Conservation (phyloP, 2,888 invertebrate genomes). For the Torymus tubicola region DNA sequence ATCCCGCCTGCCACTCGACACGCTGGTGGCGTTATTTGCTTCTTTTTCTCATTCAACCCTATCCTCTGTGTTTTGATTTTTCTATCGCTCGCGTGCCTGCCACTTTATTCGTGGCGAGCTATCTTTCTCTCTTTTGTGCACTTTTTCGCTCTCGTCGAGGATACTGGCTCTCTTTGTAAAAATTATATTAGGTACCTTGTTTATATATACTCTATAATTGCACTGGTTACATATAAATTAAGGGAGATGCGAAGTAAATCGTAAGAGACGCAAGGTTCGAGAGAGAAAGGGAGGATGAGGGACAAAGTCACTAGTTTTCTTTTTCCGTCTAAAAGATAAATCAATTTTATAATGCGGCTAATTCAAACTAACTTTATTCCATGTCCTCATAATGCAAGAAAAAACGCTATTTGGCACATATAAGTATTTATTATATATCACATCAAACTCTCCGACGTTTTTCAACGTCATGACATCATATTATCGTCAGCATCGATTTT, state of each 20-base stretch:
- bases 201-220: constrained; percentile 69
- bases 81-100: constrained; percentile 38
- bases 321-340: constrained; percentile 32
- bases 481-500: neutral
- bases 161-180: constrained; percentile 76
- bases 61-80: constrained; percentile 40
- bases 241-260: constrained; percentile 62
- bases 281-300: constrained; percentile 36
- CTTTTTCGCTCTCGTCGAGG: constrained; percentile 61
- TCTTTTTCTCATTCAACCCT: constrained; percentile 32
- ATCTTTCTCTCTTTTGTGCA: constrained; percentile 59
- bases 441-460: constrained; percentile 68
- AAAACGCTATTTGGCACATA: constrained; percentile 76
- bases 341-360: neutral
- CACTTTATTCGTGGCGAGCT: constrained; percentile 56
- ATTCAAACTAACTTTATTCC: constrained; percentile 14
- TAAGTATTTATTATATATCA: constrained; percentile 72
- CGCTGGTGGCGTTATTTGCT: constrained; percentile 54
- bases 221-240: constrained; percentile 71
- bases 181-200: constrained; percentile 76
- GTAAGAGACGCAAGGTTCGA: constrained; percentile 25
- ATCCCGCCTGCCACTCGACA: constrained; percentile 66
- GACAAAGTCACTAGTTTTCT: constrained; percentile 19
- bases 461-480: constrained; percentile 23
- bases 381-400: constrained; percentile 60